Base-by-base conservation (phyloP, 2,113 vertebrate species). In the Dromaius novaehollandiae region DNA sequence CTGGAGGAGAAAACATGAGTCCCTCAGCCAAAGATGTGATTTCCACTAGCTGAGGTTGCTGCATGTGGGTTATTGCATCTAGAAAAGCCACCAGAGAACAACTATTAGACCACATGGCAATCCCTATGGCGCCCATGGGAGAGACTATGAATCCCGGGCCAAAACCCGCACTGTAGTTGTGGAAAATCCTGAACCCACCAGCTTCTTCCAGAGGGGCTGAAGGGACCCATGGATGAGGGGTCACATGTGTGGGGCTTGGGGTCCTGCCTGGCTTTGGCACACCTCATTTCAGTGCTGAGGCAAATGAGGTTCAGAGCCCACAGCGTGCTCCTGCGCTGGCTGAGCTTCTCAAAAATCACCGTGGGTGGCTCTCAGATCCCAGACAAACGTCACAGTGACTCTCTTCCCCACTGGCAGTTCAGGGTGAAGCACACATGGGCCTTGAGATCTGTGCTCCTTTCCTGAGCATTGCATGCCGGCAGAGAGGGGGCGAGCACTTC, bases 291-390 rank as follows among this genome's bases (percentile, higher is more conserved):
- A 55, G 6, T 15, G 10, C 24, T 8, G 48, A 40, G 34, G 48
- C 50, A 73, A 36, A 51, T 30, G 38, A 74, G 25, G 36, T 19
- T 74, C 50, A 38, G 18, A 74, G 53, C 25, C 71, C 36, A 8
- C 71, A 38, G 11, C 26, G 4, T 11, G 36, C 25, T 6, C 40
- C 64, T 1, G 0, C 0, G 3, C 6, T 0, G 1, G 0, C 40
- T 12, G 20, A 21, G 19, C 9, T 1, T 40, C 75, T 34, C 44
- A 36, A 9, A 25, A 86, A 85, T 36, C 74, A 13, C 18, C 7
- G 0, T 1, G 58, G 60, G 26, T 55, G 7, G 26, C 51, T 76
- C 56, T 65, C 88, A 25, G 56, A 10, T 69, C 46, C 55, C 75
- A 91, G 78, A 56, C 55, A 82, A 75, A 38, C 3, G 0, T 6